Evolutionary conservation across 2,888 invertebrate genomes (phyloP), one percentile per base, ranked within the genome.

Genomic region (Ephialtes manifestator): DNA sequence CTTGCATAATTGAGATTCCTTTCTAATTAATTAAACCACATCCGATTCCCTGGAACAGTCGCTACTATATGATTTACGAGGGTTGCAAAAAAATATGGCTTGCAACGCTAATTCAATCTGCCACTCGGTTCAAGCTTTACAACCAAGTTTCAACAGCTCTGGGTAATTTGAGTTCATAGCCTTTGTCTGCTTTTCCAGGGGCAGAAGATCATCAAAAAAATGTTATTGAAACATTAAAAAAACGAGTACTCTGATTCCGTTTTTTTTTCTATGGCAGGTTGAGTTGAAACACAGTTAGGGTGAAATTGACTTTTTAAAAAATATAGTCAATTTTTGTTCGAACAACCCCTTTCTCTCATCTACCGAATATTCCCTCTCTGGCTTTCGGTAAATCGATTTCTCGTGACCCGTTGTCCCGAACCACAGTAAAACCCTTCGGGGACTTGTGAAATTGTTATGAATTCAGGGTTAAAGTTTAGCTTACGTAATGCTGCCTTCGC

Each of bases 1-100:
- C 48, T 63, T 60, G 74, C 46, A 48, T 74, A 15, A 75, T 75
- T 75, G 74, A 63, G 63, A 75, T 75, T 63, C 74, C 74, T 75
- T 60, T 43, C 31, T 63, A 35, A 75, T 75, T 63, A 75, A 63
- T 63, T 63, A 60, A 63, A 28, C 31, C 55, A 18, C 58, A 28
- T 18, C 28, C 18, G 28, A 28, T 2, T 24, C 43, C 20, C 48
- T 46, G 20, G 28, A 43, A n/a, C 39, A 74, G 58, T 18, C 18
- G 72, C 28, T 13, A 31, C 63, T 75, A 48, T 46, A 4, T 43
- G 43, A 58, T 74, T 18, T 28, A 46, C n/a, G 58, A 43, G 55
- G 43, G 43, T n/a, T n/a, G 58, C 4, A 58, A 58, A 72, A 72
- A 35, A 20, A 35, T 35, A 11, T 70, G 13, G 13, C 18, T n/a